A percentile compares a stretch with the other conserved stretches of the same genome.
phyloP scores from a whole-genome alignment of 2,113 vertebrate species.

The Desmodus rotundus region DNA sequence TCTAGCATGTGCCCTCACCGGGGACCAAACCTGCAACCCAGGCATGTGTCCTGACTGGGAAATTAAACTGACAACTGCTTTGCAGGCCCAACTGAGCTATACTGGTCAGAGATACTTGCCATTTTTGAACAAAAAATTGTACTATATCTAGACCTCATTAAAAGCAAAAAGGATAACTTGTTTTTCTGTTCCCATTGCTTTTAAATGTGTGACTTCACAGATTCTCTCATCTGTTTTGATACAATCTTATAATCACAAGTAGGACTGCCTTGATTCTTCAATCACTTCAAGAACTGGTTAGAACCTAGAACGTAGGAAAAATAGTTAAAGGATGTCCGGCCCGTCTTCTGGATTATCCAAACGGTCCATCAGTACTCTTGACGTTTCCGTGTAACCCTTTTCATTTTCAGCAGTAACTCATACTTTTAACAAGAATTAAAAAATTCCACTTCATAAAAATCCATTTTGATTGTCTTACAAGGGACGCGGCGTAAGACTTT shows the following conservation, averaged over 20 bases:
- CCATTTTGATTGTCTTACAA: not conserved
- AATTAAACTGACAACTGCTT: too few species aligned
- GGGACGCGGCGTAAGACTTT: not conserved
- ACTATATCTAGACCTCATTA: not conserved
- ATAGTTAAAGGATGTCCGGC: constrained; percentile 84
- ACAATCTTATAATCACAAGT: constrained; percentile 49
- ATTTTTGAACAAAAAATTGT: not conserved
- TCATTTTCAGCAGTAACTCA: not conserved
- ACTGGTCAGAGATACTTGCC: not conserved
- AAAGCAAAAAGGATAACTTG: not conserved
- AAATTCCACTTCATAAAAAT: not conserved
- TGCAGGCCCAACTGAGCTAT: too few species aligned
- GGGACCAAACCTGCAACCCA: too few species aligned
- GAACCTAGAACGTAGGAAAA: constrained; percentile 82
- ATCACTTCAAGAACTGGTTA: constrained; percentile 77
- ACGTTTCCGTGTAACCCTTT: not conserved
- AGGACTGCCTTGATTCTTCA: constrained; percentile 82
- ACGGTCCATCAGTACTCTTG: constrained; percentile 77
- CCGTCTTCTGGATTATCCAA: constrained; percentile 81
- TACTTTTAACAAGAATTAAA: not conserved
- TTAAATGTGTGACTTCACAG: not conserved
- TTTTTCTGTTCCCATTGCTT: not conserved
- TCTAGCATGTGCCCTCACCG: too few species aligned
- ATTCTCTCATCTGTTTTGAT: not conserved
- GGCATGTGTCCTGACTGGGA: too few species aligned